Percentiles rank a stretch among this genome's conserved stretches.
Conservation (phyloP, 2,113 vertebrate genomes). For the Trematomus loennbergii region DNA sequence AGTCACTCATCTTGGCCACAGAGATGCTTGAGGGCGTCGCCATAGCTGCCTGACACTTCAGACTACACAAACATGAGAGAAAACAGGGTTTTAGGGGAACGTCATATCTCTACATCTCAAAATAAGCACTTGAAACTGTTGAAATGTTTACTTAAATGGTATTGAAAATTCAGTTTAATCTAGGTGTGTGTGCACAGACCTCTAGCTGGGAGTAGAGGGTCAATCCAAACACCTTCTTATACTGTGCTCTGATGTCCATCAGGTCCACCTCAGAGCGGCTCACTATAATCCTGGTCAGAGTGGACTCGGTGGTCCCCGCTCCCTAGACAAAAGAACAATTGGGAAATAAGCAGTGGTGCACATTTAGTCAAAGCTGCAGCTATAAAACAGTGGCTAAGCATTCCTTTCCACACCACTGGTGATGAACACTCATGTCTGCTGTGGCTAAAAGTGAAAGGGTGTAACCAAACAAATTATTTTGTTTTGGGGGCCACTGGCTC, state of each 20-base stretch:
- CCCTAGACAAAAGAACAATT: slow-evolving; percentile 78
- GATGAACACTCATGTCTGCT: slow-evolving; percentile 28
- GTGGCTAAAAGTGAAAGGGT: slow-evolving; percentile 1
- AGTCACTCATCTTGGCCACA: slow-evolving; percentile 75
- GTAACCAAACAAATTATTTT: slow-evolving; percentile 38
- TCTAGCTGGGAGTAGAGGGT: slow-evolving; percentile 86
- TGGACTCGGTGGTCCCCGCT: slow-evolving; percentile 86
- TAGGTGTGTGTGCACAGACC: slow-evolving; percentile 72
- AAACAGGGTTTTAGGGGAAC: background rate
- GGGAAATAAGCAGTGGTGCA: background rate
- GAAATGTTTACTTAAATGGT: background rate
- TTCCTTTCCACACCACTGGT: slow-evolving; percentile 58
- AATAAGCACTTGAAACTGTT: too few species aligned
- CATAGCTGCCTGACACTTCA: slow-evolving; percentile 72
- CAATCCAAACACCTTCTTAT: slow-evolving; percentile 86
- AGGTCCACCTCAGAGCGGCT: slow-evolving; percentile 90
- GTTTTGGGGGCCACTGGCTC: background rate
- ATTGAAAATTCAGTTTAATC: background rate
- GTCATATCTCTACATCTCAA: background rate
- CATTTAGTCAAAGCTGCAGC: slow-evolving; percentile 27
- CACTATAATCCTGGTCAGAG: slow-evolving; percentile 87
- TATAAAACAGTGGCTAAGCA: slow-evolving; percentile 55
- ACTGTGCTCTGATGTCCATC: slow-evolving; percentile 89
- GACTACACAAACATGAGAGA: slow-evolving; percentile 52
- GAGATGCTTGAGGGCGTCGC: slow-evolving; percentile 69